phyloP scores from a whole-genome alignment of 2,113 vertebrate species.

The Clarias magur region DNA sequence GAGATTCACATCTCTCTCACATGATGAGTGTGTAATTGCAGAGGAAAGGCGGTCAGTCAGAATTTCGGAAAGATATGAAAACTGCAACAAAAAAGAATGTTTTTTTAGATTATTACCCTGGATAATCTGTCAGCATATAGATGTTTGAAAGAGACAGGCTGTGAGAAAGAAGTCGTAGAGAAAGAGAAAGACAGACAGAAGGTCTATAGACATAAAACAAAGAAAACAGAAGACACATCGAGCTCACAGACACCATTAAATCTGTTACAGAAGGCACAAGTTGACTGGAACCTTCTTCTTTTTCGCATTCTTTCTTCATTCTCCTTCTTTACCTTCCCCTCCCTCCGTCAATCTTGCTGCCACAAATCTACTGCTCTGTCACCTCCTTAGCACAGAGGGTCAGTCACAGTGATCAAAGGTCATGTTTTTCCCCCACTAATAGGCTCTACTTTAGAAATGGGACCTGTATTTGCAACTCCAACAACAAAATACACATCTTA shows the following conservation, averaged over 20 bases:
- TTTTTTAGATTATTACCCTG: background rate
- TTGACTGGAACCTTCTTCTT: background rate
- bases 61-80: background rate
- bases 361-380: background rate
- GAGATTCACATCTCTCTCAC: slow-evolving; percentile 8
- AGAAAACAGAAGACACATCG: slow-evolving; percentile 29
- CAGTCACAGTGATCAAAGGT: slow-evolving; percentile 23
- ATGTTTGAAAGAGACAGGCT: background rate
- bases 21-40: slow-evolving; percentile 20
- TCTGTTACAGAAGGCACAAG: slow-evolving; percentile 23
- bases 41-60: background rate
- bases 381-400: slow-evolving; percentile 20
- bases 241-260: slow-evolving; percentile 26
- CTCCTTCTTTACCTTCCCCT: background rate
- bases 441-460: background rate
- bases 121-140: background rate
- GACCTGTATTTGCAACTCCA: slow-evolving; percentile 8
- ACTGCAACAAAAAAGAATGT: background rate
- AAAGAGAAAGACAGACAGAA: background rate
- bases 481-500: background rate
- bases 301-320: background rate
- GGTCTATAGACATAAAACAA: slow-evolving; percentile 28
- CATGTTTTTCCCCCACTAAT: slow-evolving; percentile 8
- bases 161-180: background rate
- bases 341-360: slow-evolving; percentile 27